Conservation (phyloP, 2,113 vertebrate genomes). For the Chamaea fasciata region DNA sequence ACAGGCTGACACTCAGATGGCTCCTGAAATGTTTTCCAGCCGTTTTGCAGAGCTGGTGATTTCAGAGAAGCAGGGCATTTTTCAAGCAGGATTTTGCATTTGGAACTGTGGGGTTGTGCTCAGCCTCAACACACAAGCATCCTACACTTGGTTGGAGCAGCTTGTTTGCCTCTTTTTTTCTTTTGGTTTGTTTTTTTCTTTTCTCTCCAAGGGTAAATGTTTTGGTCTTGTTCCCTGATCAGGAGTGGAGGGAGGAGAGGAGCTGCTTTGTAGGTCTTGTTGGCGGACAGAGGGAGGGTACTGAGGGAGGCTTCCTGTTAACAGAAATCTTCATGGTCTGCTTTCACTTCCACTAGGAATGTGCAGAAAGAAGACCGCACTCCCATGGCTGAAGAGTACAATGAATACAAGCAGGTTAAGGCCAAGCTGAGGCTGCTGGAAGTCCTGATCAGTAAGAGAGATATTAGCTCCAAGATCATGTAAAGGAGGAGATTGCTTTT, state of each 20-base stretch:
- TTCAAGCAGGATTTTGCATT: neutral
- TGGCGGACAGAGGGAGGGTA: neutral
- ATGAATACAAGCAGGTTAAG: conserved; percentile 94
- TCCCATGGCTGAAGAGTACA: conserved; percentile 91
- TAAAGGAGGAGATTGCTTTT: conserved; percentile 17
- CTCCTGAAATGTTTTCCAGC: neutral
- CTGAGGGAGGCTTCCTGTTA: neutral
- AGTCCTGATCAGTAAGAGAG: conserved; percentile 96
- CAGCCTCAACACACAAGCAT: neutral
- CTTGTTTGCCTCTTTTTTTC: neutral
- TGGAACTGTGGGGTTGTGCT: neutral
- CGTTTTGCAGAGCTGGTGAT: neutral
- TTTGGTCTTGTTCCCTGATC: neutral
- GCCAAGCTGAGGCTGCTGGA: conserved; percentile 93
- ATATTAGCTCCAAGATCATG: conserved; percentile 74
- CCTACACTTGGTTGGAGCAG: neutral
- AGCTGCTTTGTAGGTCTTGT: neutral
- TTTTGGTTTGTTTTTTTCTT: neutral
- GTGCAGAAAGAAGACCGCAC: conserved; percentile 95
- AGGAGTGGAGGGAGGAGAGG: neutral
- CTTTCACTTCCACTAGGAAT: conserved; percentile 71
- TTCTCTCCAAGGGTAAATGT: neutral
- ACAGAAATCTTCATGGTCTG: neutral
- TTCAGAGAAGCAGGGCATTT: neutral
- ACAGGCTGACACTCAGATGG: neutral